Evolutionary conservation across 2,797 vertebrate species (phyloP), one percentile per base, ranked within the genome.

Genomic region (Myotis myotis): DNA sequence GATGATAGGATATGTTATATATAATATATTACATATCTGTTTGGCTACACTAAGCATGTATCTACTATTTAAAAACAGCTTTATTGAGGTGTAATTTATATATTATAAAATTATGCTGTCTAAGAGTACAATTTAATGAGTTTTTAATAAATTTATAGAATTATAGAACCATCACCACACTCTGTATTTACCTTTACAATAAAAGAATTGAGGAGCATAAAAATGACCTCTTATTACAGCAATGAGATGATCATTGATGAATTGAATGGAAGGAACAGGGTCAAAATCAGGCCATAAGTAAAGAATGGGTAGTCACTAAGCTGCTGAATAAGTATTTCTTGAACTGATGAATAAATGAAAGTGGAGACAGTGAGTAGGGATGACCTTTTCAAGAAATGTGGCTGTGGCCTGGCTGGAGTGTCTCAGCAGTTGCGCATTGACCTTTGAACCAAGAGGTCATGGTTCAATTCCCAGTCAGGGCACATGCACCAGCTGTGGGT

Each of bases 181-280:
- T 71, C 84, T 81, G 38, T 57, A 53, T 89, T 92, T 84, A 55
- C 23, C 78, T 91, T 81, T 75, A 49, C 75, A 76, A 92, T 85
- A 19, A 78, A 84, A 87, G 51, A 23, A 57, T 41, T 11, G 28
- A 81, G 33, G 82, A 16, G 55, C 62, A 82, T 87, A 55, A 78
- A 90, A 83, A 88, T 80, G 49, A 47, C 66, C 19, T 91, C 23
- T 79, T 84, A 53, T 33, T 71, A 33, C 2, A 83, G 36, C 51
- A 84, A 22, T 75, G 51, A 71, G 76, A 53, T 7, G 22, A 60
- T 28, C 71, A 36, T 12, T 60, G 55, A n/a, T 33, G 47, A 87
- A 19, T 44, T 53, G 49, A 94, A 49, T 86, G 85, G 79, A 76
- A 8, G 28, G 4, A 44, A 41, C 16, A 12, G 51, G 36, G 70